A percentile compares a stretch with the other conserved stretches of the same genome.
These are phyloP conservation scores for Littorina saxatilis DNA, from an alignment of 1,140 invertebrate genomes.

Conservation along the genomic window DNA sequence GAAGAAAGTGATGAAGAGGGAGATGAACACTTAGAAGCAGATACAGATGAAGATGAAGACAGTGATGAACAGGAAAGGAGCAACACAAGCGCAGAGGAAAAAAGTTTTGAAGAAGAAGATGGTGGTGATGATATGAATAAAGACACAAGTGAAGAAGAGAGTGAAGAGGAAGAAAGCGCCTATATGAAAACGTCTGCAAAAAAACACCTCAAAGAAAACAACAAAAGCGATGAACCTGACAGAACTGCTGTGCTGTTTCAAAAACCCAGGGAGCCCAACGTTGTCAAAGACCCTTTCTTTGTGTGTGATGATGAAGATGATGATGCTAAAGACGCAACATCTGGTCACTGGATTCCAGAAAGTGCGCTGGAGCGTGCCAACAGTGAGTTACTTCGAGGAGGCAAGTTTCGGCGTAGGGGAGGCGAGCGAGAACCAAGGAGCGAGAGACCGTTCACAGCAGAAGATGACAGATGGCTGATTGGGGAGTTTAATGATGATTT, in stretches of 20 bases:
- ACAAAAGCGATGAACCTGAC: neutral
- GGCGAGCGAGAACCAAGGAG: neutral
- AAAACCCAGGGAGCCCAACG: too few relatives aligned
- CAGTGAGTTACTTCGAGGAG: too few relatives aligned
- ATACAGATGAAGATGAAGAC: neutral
- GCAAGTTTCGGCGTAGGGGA: neutral
- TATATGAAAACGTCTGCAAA: slow-evolving; percentile 2
- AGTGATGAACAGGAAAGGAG: slow-evolving; percentile 26
- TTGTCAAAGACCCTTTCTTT: too few relatives aligned
- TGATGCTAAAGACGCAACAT: too few relatives aligned
- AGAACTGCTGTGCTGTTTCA: neutral
- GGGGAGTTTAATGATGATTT: neutral
- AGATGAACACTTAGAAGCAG: slow-evolving; percentile 10
- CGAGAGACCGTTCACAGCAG: neutral
- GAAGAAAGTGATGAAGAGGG: too few relatives aligned
- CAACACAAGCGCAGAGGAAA: slow-evolving; percentile 19
- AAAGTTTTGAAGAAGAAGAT: slow-evolving; percentile 5
- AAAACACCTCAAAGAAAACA: slow-evolving; percentile 4
- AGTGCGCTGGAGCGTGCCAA: too few relatives aligned
- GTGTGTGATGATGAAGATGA: too few relatives aligned
- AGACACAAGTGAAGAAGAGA: neutral
- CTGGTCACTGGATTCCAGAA: neutral
- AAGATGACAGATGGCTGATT: neutral
- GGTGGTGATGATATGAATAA: slow-evolving; percentile 6
- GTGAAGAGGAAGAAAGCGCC: neutral